A percentile compares a stretch with the other conserved stretches of the same genome.
Conservation (phyloP, 2,113 vertebrate genomes). For the Semnopithecus entellus region DNA sequence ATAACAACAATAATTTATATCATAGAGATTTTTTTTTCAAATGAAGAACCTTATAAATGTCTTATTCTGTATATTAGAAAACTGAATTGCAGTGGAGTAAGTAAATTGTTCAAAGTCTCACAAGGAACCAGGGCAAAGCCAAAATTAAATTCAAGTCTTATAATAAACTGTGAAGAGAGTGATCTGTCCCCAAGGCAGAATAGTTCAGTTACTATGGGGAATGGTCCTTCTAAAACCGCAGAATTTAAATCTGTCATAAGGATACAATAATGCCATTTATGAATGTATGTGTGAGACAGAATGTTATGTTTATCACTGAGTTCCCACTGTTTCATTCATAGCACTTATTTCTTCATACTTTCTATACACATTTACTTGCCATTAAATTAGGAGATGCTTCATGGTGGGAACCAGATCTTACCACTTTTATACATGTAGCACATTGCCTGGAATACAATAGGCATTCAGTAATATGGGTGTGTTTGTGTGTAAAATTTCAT, state of each 20-base stretch:
- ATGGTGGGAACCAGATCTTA: not conserved
- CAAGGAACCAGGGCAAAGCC: slow-evolving; percentile 12
- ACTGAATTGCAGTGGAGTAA: not conserved
- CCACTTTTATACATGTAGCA: not conserved
- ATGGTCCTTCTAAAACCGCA: slow-evolving; percentile 29
- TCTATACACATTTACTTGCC: slow-evolving; percentile 15
- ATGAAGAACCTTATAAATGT: slow-evolving; percentile 53
- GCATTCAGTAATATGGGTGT: not conserved
- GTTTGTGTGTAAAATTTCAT: not conserved
- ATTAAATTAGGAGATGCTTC: not conserved
- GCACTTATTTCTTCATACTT: not conserved
- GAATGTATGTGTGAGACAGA: not conserved
- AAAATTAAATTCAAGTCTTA: slow-evolving; percentile 48
- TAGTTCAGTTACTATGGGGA: slow-evolving; percentile 27
- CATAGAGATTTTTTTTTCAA: slow-evolving; percentile 18
- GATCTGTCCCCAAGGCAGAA: slow-evolving; percentile 26
- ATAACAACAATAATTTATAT: slow-evolving; percentile 56
- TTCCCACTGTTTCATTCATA: slow-evolving; percentile 15
- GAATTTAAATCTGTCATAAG: slow-evolving; percentile 49
- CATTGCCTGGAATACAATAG: not conserved
- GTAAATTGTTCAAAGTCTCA: slow-evolving; percentile 20
- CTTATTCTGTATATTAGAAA: slow-evolving; percentile 55
- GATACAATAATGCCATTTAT: not conserved
- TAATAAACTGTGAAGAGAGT: slow-evolving; percentile 38
- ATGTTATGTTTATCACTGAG: not conserved